These are phyloP conservation scores for Tursiops truncatus DNA, from an alignment of 2,113 vertebrate species.

Conservation along the genomic window DNA sequence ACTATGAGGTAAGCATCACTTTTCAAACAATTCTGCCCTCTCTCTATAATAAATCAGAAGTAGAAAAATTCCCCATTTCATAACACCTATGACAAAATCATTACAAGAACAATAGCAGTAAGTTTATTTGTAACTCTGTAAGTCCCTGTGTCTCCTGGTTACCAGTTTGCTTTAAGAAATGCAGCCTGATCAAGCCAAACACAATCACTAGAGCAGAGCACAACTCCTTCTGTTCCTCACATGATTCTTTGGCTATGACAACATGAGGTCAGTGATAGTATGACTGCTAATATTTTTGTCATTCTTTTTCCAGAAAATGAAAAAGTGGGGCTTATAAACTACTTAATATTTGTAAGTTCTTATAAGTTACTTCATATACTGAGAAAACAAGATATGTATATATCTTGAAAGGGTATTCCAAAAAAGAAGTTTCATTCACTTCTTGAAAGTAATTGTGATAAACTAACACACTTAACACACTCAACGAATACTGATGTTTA, in stretches of 20 bases:
- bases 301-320: background rate
- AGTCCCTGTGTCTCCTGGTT: background rate
- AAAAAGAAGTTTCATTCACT: background rate
- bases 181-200: background rate
- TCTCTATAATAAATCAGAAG: background rate
- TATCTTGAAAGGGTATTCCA: background rate
- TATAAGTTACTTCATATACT: background rate
- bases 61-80: background rate
- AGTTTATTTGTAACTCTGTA: background rate
- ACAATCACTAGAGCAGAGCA: background rate
- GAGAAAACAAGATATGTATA: background rate
- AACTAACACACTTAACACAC: background rate
- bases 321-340: background rate
- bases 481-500: background rate
- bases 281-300: background rate
- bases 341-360: background rate
- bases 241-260: background rate
- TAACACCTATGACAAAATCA: background rate
- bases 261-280: background rate
- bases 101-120: background rate
- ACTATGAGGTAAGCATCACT: background rate
- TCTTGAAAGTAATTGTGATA: background rate
- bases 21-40: background rate
- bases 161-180: background rate
- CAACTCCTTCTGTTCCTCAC: background rate